Evolutionary conservation across 2,888 invertebrate genomes (phyloP), one percentile per base, ranked within the genome.

Genomic region (Chrysotoxum bicinctum): DNA sequence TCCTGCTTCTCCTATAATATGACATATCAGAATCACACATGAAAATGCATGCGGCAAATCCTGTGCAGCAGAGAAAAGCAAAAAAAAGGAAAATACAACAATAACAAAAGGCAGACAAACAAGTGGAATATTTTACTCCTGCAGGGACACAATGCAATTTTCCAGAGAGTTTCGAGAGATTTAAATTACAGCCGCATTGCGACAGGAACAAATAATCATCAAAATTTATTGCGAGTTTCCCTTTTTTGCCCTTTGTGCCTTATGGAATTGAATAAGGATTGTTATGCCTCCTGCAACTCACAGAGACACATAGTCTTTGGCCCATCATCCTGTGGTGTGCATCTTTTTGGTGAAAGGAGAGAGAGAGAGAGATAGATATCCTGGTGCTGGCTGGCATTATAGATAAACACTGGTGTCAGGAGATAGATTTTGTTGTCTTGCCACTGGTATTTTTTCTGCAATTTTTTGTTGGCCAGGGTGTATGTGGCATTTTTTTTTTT

Each of bases 161-260:
- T 73, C 76, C 56, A 69, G 81, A 81, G 81, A 81, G 69, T 77
- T 85, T 70, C 37, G 43, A 76, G 64, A 76, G 85, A 85, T 84
- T 76, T 82, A 87, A 85, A 79, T 87, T 87, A 87, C 87, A 87
- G 83, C 88, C 88, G 88, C 88, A 88, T 84, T 88, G 88, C 88
- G 88, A 88, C 88, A 87, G 87, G 81, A 77, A 85, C 85, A 81
- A 85, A 85, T 85, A 85, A 81, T 85, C 85, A 81, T 85, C 85
- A 81, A 81, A 85, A 85, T 85, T 81, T 85, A 85, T 85, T 81
- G 64, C 81, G 72, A 69, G 75, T 85, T 68, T 77, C 48, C 56
- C 62, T 77, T 76, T 77, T 81, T 77, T 76, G 50, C 50, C 50
- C 50, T 50, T 50, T 50, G 50, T 50, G 50, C 50, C 43, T 43